Base-by-base conservation (phyloP, 2,888 invertebrate species). In the Tubiluchus corallicola region DNA sequence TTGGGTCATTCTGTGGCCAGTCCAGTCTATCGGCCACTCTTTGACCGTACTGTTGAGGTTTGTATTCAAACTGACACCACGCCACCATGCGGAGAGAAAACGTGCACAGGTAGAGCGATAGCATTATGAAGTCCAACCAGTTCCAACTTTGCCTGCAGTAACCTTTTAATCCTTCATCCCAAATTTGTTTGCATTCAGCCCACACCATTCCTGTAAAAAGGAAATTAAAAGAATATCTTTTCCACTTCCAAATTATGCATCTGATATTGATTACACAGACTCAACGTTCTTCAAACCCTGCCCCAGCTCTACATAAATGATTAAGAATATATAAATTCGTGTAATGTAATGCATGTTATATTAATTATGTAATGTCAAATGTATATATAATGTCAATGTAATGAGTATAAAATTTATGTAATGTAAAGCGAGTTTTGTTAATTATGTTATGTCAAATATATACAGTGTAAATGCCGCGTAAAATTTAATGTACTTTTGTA, bases 111-210 rank as follows among this genome's bases (percentile, higher is more conserved):
- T 71, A 71, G 4, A 71, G 60, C 17, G 69, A 69, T 13, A 71
- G 60, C 71, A 71, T 71, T 48, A 70, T 66, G 52, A 71, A 71
- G 55, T 71, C 71, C 38, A 71, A 58, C 70, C 70, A 71, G 56
- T 71, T 71, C 71, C 71, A 71, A 70, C 70, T 71, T 52, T 71
- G 71, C 13, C 64, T 57, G 18, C 67, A 60, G 54, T 71, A 71
- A 17, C 68, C 68, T 47, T 65, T 66, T 42, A 69, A 55, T 2
- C 70, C 70, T 52, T 71, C 71, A 45, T 70, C 70, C 71, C 71
- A 70, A n/a, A 71, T 55, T 54, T 71, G 71, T 51, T 71, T 71
- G 54, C 70, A 68, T 50, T 71, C 71, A 1, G 68, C 64, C 71
- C 71, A 71, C 20, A 71, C 63, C 59, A 69, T 69, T 37, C 69